phyloP scores from a whole-genome alignment of 2,797 vertebrate species.

The Helostoma temminkii region DNA sequence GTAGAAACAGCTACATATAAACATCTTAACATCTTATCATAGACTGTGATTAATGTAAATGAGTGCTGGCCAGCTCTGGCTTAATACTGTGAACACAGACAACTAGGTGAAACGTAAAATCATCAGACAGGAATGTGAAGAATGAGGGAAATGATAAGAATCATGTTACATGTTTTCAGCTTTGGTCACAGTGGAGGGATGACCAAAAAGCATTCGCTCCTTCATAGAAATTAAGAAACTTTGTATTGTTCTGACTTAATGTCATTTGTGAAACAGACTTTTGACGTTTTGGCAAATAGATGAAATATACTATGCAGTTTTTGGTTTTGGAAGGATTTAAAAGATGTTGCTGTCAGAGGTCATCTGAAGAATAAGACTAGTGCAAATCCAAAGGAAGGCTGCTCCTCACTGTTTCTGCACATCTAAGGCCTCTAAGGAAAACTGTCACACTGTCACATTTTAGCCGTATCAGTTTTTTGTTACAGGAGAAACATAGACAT shows the following conservation, averaged over 20 bases:
- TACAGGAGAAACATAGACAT: no score
- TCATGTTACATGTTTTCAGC: constrained; percentile 44
- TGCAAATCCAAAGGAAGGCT: neutral
- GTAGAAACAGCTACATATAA: neutral
- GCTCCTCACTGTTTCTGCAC: neutral
- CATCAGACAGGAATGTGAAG: constrained; percentile 58
- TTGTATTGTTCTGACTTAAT: neutral
- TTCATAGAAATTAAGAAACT: neutral
- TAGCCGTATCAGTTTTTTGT: neutral
- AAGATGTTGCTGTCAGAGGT: neutral
- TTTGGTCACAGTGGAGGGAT: constrained; percentile 15
- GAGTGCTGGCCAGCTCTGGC: neutral
- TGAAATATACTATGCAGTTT: no score
- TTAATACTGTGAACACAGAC: constrained; percentile 13
- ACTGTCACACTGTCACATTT: neutral
- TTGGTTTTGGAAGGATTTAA: neutral
- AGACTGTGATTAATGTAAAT: constrained; percentile 1
- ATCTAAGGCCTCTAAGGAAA: neutral
- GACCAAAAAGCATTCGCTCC: neutral
- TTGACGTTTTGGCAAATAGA: constrained; percentile 7
- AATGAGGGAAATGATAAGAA: constrained; percentile 60
- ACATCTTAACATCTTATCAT: constrained; percentile 2
- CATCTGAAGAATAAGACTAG: constrained; percentile 1
- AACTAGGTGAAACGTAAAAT: constrained; percentile 63
- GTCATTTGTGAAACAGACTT: neutral